A percentile compares a stretch with the other conserved stretches of the same genome.
Conservation (phyloP, 2,888 invertebrate genomes). For the Tromatobia lineatoria region DNA sequence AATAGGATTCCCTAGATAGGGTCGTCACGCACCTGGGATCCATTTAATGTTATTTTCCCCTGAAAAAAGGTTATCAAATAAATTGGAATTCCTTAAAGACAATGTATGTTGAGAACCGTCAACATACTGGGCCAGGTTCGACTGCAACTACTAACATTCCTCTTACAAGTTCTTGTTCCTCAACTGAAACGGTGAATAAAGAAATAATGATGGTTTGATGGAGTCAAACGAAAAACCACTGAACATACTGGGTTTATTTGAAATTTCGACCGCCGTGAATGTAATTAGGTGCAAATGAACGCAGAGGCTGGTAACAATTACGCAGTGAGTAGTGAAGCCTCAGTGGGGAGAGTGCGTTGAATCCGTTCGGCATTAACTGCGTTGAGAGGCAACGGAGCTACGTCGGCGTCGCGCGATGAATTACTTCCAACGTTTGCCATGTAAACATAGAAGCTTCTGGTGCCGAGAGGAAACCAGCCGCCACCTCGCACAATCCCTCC, state of each 20-base stretch:
- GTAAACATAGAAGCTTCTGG: constrained; percentile 74
- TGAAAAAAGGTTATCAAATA: too few species aligned
- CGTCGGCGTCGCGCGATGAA: constrained; percentile 55
- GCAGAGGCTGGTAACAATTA: neutral
- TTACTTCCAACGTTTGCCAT: constrained; percentile 74
- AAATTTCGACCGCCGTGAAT: constrained; percentile 5
- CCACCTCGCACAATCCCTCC: constrained; percentile 7
- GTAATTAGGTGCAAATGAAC: neutral
- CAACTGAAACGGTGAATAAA: neutral
- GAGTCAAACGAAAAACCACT: neutral
- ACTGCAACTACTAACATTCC: too few species aligned
- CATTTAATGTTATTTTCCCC: too few species aligned
- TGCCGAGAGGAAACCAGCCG: constrained; percentile 26
- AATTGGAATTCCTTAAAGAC: too few species aligned
- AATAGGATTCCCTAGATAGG: too few species aligned
- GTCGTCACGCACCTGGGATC: too few species aligned
- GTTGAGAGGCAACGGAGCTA: constrained; percentile 22
- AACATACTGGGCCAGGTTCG: too few species aligned
- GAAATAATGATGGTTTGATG: neutral
- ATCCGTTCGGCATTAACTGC: constrained; percentile 71
- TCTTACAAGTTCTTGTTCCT: too few species aligned
- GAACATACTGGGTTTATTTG: neutral
- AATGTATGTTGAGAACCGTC: too few species aligned
- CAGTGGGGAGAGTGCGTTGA: constrained; percentile 44
- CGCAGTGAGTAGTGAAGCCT: neutral